Base-by-base conservation (phyloP, 2,888 invertebrate genomes). In the Campoletis raptor region DNA sequence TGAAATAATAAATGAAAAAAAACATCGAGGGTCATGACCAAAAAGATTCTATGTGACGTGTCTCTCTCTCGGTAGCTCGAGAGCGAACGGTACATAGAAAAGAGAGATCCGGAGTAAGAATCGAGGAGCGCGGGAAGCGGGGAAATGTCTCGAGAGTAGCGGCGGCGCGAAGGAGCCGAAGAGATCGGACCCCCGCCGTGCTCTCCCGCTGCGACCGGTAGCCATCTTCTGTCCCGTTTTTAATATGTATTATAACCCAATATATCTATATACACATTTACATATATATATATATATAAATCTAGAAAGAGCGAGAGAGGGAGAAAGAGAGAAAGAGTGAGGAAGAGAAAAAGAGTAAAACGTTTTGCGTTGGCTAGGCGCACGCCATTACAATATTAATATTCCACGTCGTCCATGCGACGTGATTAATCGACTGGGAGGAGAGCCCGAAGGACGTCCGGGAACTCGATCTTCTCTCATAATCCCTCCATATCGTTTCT, bases 131-230 rank as follows among this genome's bases (percentile, higher is more conserved):
- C 64, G 88, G 89, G 88, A 88, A 40, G 52, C 52, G 40, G 67
- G 37, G 72, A 69, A 79, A 70, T 18, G 61, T 61, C 66, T 61
- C 70, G 76, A 74, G 80, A 83, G 83, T 67, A 57, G 80, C 77
- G 83, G 79, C 78, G 79, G 76, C 82, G 87, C 85, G 81, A 79
- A 81, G 86, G 81, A 85, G 67, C 82, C 76, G 77, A 82, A 81
- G 81, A 66, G 66, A 72, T 81, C 78, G 91, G 92, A 92, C 94
- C 93, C 94, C 94, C 93, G 94, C 91, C 91, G 94, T 90, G 94
- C 90, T 93, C 94, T 94, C 94, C 94, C 92, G 94, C 94, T 94
- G 94, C 92, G 94, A 93, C 94, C 94, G 92, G 94, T 94, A 94
- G 94, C 94, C 92, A 93, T 93, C 93, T 92, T 92, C 93, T 93